These are phyloP conservation scores for Drosophila kanapiae DNA, from an alignment of 1,140 invertebrate species.

Conservation along the genomic window DNA sequence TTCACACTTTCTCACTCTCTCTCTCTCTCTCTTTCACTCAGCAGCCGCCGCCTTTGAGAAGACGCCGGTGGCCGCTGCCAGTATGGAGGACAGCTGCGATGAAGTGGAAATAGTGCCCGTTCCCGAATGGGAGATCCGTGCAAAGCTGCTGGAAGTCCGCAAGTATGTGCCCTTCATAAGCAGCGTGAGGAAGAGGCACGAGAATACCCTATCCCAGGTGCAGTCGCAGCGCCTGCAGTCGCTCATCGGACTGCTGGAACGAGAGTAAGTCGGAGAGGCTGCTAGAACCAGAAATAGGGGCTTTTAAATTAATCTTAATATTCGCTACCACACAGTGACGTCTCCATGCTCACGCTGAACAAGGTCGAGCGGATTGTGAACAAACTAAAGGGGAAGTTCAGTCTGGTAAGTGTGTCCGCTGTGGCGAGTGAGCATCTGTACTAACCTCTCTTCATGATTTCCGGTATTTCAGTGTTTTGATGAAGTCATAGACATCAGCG, in stretches of 20 bases:
- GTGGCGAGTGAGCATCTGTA: neutral
- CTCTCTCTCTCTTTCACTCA: neutral
- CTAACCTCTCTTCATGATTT: neutral
- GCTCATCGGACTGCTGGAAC: conserved; percentile 32
- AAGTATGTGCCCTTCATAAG: conserved; percentile 43
- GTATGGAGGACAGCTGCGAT: conserved; percentile 26
- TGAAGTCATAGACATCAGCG: conserved; percentile 13
- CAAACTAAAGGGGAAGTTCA: conserved; percentile 51
- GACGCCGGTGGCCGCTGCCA: neutral
- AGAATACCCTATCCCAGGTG: conserved; percentile 9
- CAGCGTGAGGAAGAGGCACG: conserved; percentile 18
- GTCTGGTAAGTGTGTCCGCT: conserved; percentile 31
- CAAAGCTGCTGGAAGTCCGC: conserved; percentile 34
- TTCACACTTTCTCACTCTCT: too few relatives aligned
- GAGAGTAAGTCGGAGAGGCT: conserved; percentile 41
- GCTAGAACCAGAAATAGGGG: neutral
- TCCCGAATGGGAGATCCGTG: neutral
- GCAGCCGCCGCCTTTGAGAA: neutral
- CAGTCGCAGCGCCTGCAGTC: conserved; percentile 34
- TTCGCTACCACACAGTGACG: neutral
- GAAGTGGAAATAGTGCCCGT: neutral
- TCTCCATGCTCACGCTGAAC: conserved; percentile 8
- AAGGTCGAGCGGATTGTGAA: conserved; percentile 52
- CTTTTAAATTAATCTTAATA: neutral
- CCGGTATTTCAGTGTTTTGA: neutral